Evolutionary conservation across 2,797 vertebrate species (phyloP), one percentile per base, ranked within the genome.

Genomic region (Gobionotothen gibberifrons): DNA sequence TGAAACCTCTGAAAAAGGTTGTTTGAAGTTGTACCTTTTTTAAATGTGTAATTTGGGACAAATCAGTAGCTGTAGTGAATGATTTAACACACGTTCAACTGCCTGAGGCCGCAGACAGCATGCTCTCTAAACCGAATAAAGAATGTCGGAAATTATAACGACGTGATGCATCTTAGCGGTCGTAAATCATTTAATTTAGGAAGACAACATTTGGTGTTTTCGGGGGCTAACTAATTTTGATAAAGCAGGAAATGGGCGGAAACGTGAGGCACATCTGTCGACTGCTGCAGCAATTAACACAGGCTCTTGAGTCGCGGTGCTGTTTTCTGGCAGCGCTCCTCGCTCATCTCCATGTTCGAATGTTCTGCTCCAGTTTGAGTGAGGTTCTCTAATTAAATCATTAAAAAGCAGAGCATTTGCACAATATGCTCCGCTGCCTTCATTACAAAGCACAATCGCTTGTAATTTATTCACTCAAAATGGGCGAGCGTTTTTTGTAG

Each of bases 371-470:
- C 85, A 90, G 59, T 92, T 92, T 89, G 82, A 93, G 83, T 40
- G 55, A 88, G 87, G 80, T 89, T 92, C 74, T 87, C 85, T 94
- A 94, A 95, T 94, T 90, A 93, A 93, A 93, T 90, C 92, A 92
- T 94, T 94, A 93, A 91, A 92, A 89, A 89, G 87, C 85, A 80
- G 85, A 91, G 85, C 82, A 76, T 91, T 93, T 88, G 88, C 90
- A 89, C 90, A 93, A 89, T 90, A 93, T 88, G 92, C 90, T 92
- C 83, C n/a, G 43, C 87, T 90, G 92, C 90, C 83, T 93, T 89
- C 80, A 87, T 93, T 91, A 91, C 87, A 77, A 87, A 87, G 79
- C 84, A 68, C 85, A 87, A 89, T 92, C 82, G 76, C 88, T 88
- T 82, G 77, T 92, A 87, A 94, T 94, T 91, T 90, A 91, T 93